phyloP scores from a whole-genome alignment of 2,797 vertebrate genomes.

The Onychomys arenicola region DNA sequence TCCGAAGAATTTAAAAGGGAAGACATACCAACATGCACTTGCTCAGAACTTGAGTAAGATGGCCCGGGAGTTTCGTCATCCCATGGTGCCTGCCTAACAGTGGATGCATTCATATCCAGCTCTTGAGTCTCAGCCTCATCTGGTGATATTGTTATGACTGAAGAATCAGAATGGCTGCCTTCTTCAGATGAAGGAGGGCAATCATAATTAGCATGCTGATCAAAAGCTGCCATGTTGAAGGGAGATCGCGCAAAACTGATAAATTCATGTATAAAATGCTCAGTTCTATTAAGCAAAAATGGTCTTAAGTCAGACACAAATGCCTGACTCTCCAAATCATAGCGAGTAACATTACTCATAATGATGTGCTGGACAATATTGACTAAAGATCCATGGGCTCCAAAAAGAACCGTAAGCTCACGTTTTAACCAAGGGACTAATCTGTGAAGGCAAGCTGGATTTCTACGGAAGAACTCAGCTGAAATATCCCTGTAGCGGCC shows the following conservation, averaged over 20 bases:
- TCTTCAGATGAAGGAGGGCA: slow-evolving; percentile 94
- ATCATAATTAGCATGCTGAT: slow-evolving; percentile 95
- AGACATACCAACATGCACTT: slow-evolving; percentile 82
- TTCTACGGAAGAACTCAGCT: slow-evolving; percentile 94
- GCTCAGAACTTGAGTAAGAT: slow-evolving; percentile 93
- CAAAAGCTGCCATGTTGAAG: slow-evolving; percentile 96
- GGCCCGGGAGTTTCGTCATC: slow-evolving; percentile 98
- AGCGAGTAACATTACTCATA: slow-evolving; percentile 94
- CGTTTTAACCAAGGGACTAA: slow-evolving; percentile 96
- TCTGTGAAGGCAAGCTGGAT: slow-evolving; percentile 96
- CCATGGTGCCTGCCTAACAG: slow-evolving; percentile 91
- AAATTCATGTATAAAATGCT: slow-evolving; percentile 98
- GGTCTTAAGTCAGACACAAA: slow-evolving; percentile 94
- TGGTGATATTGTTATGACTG: slow-evolving; percentile 95
- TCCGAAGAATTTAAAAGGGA: slow-evolving; percentile 90
- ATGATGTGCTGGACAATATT: slow-evolving; percentile 96
- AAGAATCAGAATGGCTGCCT: slow-evolving; percentile 92
- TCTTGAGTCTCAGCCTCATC: slow-evolving; percentile 88
- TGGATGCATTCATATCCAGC: slow-evolving; percentile 84
- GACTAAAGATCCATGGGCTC: slow-evolving; percentile 93
- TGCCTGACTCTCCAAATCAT: slow-evolving; percentile 92
- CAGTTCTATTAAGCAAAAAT: slow-evolving; percentile 94
- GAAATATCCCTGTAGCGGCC: slow-evolving; percentile 94
- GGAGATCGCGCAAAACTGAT: slow-evolving; percentile 95
- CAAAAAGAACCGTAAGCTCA: slow-evolving; percentile 94